Evolutionary conservation across 2,113 vertebrate genomes (phyloP), one percentile per base, ranked within the genome.

Genomic region (Cepphus grylle): DNA sequence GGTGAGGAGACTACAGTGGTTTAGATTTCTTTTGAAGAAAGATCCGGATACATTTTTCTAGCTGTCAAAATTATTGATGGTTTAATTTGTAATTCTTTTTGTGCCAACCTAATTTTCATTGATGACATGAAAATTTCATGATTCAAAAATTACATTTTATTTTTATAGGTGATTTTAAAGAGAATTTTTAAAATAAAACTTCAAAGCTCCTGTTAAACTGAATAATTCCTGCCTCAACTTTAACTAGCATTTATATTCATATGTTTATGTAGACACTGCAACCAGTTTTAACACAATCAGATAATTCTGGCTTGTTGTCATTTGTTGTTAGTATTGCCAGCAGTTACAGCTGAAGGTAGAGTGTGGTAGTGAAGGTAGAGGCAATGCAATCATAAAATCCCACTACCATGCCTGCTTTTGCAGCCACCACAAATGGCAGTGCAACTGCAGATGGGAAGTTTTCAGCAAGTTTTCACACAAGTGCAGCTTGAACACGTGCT

Each of bases 1-100:
- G 38, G 38, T 2, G 4, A 40, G 34, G 36, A 93, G 63, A 86
- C 62, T 30, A 76, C 5, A 67, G 55, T 38, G 27, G 36, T 71
- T 91, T 84, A 79, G 43, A 88, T 93, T 70, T 92, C 67, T 86
- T 90, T 58, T 58, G 52, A 94, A 90, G 61, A 78, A 69, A 88
- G 43, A 88, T 92, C 72, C 65, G 27, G 43, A 88, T 86, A 78
- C 36, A 29, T 86, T 70, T 94, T 88, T 81, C 71, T 53, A 66
- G 26, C 69, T 84, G 83, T 86, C 86, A 94, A 71, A 92, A 86
- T 91, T 93, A 83, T 83, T 71, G 86, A 94, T 93, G 56, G 13
- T 88, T 94, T 94, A 86, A 96, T 93, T 94, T 95, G 73, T 79
- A 88, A 92, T 84, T 95, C 76, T 88, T 90, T 92, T 79, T 92